A percentile compares a stretch with the other conserved stretches of the same genome.
These are phyloP conservation scores for Hermatobates lingyangjiaoensis DNA, from an alignment of 1,140 invertebrate genomes.

Conservation along the genomic window DNA sequence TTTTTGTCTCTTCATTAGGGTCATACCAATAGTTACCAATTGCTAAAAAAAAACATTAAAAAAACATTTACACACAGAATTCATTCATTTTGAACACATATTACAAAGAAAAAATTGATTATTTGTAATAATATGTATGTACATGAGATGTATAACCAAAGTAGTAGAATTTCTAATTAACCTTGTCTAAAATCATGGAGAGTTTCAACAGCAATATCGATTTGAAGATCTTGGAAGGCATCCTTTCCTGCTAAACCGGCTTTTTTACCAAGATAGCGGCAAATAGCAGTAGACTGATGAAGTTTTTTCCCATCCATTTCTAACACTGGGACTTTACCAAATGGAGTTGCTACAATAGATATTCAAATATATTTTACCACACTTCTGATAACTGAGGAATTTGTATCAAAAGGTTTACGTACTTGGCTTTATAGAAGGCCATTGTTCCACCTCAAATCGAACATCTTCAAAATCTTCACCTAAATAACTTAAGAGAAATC, in stretches of 20 bases:
- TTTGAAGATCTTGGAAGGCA: slow-evolving; percentile 35
- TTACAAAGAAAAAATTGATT: not conserved
- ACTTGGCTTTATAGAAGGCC: slow-evolving; percentile 30
- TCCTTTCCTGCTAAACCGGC: slow-evolving; percentile 28
- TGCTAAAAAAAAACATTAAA: slow-evolving; percentile 8
- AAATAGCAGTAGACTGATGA: slow-evolving; percentile 31
- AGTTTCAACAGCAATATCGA: slow-evolving; percentile 23
- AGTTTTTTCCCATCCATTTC: slow-evolving; percentile 32
- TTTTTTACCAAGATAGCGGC: slow-evolving; percentile 31
- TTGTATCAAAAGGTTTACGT: not conserved
- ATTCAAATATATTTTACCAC: not conserved
- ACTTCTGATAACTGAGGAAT: not conserved
- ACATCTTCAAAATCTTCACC: slow-evolving; percentile 43
- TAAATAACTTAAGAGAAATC: slow-evolving; percentile 42
- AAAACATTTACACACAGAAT: no score
- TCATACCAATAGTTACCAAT: slow-evolving; percentile 17
- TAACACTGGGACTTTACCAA: slow-evolving; percentile 33
- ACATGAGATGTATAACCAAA: no score
- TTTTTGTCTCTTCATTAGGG: slow-evolving; percentile 19
- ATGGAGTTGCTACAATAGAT: slow-evolving; percentile 26
- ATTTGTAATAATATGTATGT: not conserved
- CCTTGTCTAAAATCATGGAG: slow-evolving; percentile 22
- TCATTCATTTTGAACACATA: not conserved
- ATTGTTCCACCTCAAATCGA: slow-evolving; percentile 29
- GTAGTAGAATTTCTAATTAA: slow-evolving; percentile 6